A percentile compares a stretch with the other conserved stretches of the same genome.
Conservation (phyloP, 2,888 invertebrate genomes). For the Microchrysa polita region DNA sequence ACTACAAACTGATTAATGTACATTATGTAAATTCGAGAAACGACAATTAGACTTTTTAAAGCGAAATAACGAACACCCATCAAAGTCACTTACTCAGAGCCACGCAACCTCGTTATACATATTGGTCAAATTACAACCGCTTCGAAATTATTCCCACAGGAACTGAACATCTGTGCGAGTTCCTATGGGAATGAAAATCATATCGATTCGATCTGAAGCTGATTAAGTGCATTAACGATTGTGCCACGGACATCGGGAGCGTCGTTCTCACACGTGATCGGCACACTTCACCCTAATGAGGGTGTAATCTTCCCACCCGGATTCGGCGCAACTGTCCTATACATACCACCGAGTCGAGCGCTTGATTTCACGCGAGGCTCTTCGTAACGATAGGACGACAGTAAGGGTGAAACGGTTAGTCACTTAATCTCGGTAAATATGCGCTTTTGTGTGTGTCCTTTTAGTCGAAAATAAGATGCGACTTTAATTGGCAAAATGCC, state of each 20-base stretch:
- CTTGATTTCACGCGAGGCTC: conserved; percentile 22
- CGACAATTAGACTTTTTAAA: no score
- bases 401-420: conserved; percentile 12
- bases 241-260: conserved; percentile 9
- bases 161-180: conserved; percentile 37
- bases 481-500: background rate
- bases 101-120: no score
- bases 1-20: no score
- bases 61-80: no score
- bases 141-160: conserved; percentile 30
- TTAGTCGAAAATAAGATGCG: background rate
- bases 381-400: no score
- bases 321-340: background rate
- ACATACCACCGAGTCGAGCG: background rate
- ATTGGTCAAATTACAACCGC: background rate
- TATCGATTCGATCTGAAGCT: conserved; percentile 14
- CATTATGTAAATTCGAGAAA: no score
- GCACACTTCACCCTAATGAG: conserved; percentile 42
- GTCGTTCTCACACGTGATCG: conserved; percentile 39
- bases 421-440: conserved; percentile 41
- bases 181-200: conserved; percentile 33
- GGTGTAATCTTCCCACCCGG: conserved; percentile 20
- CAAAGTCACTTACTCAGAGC: no score
- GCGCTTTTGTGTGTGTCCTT: background rate
- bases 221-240: conserved; percentile 37